Evolutionary conservation across 1,140 invertebrate genomes (phyloP), one percentile per base, ranked within the genome.

Genomic region (Goniozus legneri): DNA sequence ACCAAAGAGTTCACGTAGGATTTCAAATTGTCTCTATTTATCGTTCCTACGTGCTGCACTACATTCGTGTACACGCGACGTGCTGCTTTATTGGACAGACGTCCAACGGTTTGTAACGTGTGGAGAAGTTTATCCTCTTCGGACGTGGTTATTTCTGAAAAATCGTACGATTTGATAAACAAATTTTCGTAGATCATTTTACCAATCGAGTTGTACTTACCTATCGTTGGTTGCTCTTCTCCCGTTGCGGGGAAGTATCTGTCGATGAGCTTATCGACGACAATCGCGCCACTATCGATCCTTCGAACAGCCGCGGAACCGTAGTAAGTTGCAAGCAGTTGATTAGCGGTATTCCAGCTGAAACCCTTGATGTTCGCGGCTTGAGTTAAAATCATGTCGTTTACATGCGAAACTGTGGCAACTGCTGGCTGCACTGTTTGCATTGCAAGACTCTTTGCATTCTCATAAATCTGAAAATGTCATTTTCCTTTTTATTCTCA

Each of bases 261-360:
- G 58, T 86, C 82, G 1, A 86, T 64, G 14, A 85, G 65, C 27
- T 79, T 80, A 70, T 85, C 82, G 7, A 83, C 80, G 32, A 82
- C 60, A 2, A 71, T 71, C 20, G 80, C 82, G 18, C 82, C 83
- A 0, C 64, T 78, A 51, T 85, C 84, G 8, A 86, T 75, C 22
- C 82, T 71, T 38, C 78, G 75, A 2, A 85, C 71, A 1, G 83
- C 83, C 44, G 78, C 78, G 52, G 74, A 82, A 2, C 84, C 84
- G 62, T 83, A 85, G 20, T 81, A 78, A 10, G 83, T 84, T 13
- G 78, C 78, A 37, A 87, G 70, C 14, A 87, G 75, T 45, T 84
- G 77, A 65, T 87, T 87, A 3, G 84, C 82, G 58, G 83, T 86
- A 37, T 80, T 78, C 83, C 84, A 86, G 30, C 84, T 83, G 1